Evolutionary conservation across 2,888 invertebrate species (phyloP).

Genomic region (Lacanobia oleracea): DNA sequence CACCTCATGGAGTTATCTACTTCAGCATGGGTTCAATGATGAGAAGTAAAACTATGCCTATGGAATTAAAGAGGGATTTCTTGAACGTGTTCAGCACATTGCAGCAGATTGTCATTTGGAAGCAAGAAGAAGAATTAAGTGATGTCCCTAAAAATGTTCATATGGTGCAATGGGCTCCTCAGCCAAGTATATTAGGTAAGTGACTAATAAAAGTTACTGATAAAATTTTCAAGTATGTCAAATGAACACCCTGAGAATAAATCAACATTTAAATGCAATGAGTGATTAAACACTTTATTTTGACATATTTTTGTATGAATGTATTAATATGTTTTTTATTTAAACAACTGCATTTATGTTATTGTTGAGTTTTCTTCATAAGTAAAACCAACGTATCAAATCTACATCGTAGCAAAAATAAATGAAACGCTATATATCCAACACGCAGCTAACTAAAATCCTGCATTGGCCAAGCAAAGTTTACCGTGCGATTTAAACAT

Average conservation of each 20-base stretch:
- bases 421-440: too few relatives aligned
- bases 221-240: background rate
- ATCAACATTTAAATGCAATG: background rate
- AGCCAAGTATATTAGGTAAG: constrained; percentile 79
- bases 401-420: too few relatives aligned
- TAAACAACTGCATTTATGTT: too few relatives aligned
- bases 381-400: too few relatives aligned
- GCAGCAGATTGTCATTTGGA: constrained; percentile 86
- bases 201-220: background rate
- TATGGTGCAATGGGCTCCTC: constrained; percentile 82
- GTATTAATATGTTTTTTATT: too few relatives aligned
- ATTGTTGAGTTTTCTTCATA: too few relatives aligned
- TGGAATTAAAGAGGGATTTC: constrained; percentile 72
- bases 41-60: constrained; percentile 77
- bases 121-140: constrained; percentile 77
- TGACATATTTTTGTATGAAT: too few relatives aligned
- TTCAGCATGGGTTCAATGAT: constrained; percentile 86
- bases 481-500: too few relatives aligned
- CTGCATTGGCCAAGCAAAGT: too few relatives aligned
- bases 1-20: constrained; percentile 84
- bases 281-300: background rate
- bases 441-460: too few relatives aligned
- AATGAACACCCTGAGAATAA: too few relatives aligned
- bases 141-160: constrained; percentile 80
- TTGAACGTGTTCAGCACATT: constrained; percentile 78